Conservation (phyloP, 2,113 vertebrate genomes). For the Ceyx margarethae region DNA sequence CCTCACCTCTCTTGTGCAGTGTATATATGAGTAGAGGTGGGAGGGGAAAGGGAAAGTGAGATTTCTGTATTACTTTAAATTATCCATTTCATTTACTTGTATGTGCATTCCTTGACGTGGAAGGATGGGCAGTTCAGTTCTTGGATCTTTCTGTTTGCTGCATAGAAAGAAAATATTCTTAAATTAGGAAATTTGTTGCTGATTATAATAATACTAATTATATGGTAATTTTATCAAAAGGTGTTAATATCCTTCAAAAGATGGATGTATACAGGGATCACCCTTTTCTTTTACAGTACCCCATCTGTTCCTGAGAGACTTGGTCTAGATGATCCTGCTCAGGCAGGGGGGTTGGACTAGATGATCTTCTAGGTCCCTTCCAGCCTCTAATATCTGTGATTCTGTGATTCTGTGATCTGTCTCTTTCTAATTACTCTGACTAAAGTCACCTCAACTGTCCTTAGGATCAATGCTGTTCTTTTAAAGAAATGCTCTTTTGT, state of each 20-base stretch:
- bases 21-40: not conserved
- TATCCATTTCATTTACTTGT: constrained; percentile 1
- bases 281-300: not conserved
- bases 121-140: not conserved
- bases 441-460: not conserved
- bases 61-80: constrained; percentile 25
- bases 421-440: not conserved
- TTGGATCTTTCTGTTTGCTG: not conserved
- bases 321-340: no score
- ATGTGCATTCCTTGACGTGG: not conserved
- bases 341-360: no score
- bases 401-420: not conserved
- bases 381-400: no score
- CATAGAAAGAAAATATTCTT: not conserved
- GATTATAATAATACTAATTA: not conserved
- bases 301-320: no score
- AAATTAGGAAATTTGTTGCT: not conserved
- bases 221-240: not conserved
- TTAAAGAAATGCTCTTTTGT: not conserved
- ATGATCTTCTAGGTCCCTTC: no score
- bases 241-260: not conserved
- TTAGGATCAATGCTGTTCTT: not conserved
- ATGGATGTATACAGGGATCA: not conserved
- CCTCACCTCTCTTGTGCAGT: not conserved
- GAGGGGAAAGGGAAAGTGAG: not conserved